Percentiles rank a stretch among this genome's conserved stretches.
These are phyloP conservation scores for Brachionus asplanchnoidis DNA, from an alignment of 1,140 invertebrate genomes.

Conservation along the genomic window DNA sequence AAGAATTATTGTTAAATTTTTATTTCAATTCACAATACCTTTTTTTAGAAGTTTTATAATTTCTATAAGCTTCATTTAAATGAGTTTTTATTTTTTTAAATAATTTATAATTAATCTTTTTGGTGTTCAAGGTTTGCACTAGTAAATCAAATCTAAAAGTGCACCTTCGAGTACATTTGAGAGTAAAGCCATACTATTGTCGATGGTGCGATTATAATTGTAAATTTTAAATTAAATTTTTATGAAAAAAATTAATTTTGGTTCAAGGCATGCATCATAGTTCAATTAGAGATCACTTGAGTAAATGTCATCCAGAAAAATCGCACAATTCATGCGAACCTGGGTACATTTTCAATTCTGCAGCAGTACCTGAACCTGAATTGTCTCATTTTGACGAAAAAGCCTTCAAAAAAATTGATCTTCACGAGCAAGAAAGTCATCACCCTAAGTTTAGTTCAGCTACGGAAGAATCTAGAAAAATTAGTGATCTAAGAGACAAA, in stretches of 20 bases:
- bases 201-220: constrained; percentile 40
- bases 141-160: constrained; percentile 41
- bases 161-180: constrained; percentile 32
- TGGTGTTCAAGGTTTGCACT: constrained; percentile 12
- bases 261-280: constrained; percentile 39
- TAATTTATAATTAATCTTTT: neutral
- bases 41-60: neutral
- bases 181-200: constrained; percentile 40
- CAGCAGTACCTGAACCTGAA: constrained; percentile 40
- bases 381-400: constrained; percentile 19
- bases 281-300: constrained; percentile 41
- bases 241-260: neutral
- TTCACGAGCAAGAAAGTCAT: neutral
- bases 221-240: neutral
- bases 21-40: neutral
- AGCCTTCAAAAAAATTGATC: constrained; percentile 18
- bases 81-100: neutral
- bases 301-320: constrained; percentile 37
- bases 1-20: no score
- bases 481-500: neutral
- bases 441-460: neutral
- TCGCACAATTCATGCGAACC: constrained; percentile 32
- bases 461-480: neutral
- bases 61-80: neutral
- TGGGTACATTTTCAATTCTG: constrained; percentile 38